Percentiles rank a stretch among this genome's conserved stretches.
Evolutionary conservation across 2,113 vertebrate species (phyloP).

Genomic region (Sapajus apella): DNA sequence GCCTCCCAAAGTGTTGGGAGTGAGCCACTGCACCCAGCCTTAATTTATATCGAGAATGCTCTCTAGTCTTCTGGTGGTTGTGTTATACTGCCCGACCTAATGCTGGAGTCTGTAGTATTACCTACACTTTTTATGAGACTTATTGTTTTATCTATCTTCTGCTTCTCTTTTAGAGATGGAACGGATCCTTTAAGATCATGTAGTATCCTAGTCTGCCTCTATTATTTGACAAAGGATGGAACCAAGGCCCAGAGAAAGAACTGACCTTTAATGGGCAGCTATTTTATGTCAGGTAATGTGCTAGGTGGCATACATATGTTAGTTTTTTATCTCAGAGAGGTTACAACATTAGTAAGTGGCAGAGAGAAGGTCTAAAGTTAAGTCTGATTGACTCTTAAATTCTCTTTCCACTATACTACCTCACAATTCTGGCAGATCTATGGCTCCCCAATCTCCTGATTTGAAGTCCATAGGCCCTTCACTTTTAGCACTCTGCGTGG

Average conservation of each 20-base stretch:
- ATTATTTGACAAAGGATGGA: not conserved
- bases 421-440: not conserved
- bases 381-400: not conserved
- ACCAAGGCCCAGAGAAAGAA: not conserved
- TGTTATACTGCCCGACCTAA: not conserved
- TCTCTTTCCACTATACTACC: not conserved
- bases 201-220: not conserved
- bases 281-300: not conserved
- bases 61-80: not conserved
- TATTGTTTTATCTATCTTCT: not conserved
- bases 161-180: not conserved
- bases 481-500: not conserved
- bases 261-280: not conserved
- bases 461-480: not conserved
- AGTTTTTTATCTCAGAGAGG: not conserved
- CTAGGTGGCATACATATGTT: not conserved
- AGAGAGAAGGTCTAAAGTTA: not conserved
- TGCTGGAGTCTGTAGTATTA: not conserved
- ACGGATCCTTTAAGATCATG: not conserved
- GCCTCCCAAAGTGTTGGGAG: no score
- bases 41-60: not conserved
- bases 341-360: not conserved
- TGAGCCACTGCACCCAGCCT: not conserved
- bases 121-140: not conserved
- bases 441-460: not conserved